Evolutionary conservation across 2,888 invertebrate species (phyloP).

Genomic region (Aphodius granarius): DNA sequence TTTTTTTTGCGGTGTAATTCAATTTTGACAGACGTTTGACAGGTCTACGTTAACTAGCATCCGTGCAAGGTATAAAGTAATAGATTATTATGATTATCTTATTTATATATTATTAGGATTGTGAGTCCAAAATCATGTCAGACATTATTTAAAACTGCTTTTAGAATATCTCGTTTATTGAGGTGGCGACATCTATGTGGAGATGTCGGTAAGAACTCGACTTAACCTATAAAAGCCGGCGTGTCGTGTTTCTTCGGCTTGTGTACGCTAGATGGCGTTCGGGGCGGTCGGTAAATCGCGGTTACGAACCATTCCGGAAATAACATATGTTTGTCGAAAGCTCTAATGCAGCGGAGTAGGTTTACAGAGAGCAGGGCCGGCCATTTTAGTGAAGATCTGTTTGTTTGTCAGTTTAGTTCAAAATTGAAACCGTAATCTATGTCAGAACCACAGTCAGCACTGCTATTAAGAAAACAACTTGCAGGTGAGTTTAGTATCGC

Average conservation of each 20-base stretch:
- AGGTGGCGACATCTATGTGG: too few species aligned
- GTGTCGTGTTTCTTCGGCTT: background rate
- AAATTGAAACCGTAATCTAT: slow-evolving; percentile 84
- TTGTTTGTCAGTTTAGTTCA: slow-evolving; percentile 73
- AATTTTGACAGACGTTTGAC: background rate
- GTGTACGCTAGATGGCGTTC: background rate
- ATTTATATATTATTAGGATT: too few species aligned
- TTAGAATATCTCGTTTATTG: too few species aligned
- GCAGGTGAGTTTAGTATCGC: slow-evolving; percentile 90
- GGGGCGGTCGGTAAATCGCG: background rate
- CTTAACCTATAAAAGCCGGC: background rate
- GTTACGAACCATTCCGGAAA: slow-evolving; percentile 49
- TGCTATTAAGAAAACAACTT: slow-evolving; percentile 93
- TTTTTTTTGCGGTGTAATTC: background rate
- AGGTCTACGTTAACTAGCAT: background rate
- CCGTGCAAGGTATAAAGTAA: background rate
- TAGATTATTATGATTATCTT: too few species aligned
- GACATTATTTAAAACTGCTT: too few species aligned
- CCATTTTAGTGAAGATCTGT: slow-evolving; percentile 70
- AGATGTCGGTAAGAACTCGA: background rate
- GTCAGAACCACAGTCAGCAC: slow-evolving; percentile 95
- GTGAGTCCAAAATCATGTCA: too few species aligned
- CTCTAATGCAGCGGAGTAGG: slow-evolving; percentile 46
- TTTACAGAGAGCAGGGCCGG: slow-evolving; percentile 56
- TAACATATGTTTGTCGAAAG: slow-evolving; percentile 52